Evolutionary conservation across 2,888 invertebrate genomes (phyloP), one percentile per base, ranked within the genome.

Genomic region (Crossocerus cetratus): DNA sequence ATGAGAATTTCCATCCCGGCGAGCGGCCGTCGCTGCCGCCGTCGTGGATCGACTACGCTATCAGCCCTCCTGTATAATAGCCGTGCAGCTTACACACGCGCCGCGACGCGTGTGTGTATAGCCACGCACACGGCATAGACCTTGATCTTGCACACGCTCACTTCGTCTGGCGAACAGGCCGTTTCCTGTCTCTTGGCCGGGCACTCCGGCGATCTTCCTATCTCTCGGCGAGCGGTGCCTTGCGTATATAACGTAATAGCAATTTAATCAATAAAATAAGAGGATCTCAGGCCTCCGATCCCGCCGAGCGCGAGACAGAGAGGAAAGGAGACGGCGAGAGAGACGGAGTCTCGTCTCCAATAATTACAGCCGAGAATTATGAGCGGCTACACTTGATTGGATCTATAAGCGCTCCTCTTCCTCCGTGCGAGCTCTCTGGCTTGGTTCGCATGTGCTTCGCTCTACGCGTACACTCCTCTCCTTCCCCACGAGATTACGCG

Each of bases 191-290:
- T 49, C 16, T 16, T 49, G 14, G n/a, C 1, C 32, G 8, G 32
- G 32, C 32, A 32, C 32, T 13, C 22, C 5, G n/a, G 18, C 11
- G n/a, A n/a, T 23, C 20, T 23, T 55, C 16, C 20, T 32, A 22
- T 11, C 23, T 60, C 32, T 16, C 67, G 32, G 63, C 45, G 67
- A 59, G 69, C 72, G 62, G 59, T 74, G 72, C 73, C 76, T 80
- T 60, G 77, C 74, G 83, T 72, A 72, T 84, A 83, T 86, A 87
- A 87, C 82, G 86, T 86, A 88, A 87, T 85, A 85, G 87, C 85
- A 86, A 86, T 88, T 88, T 88, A 87, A 88, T 88, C 86, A 88
- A 88, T 86, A 87, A 88, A 88, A 88, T 85, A 88, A 88, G 86
- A 88, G 82, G 79, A 87, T 83, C 80, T 81, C 75, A 77, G 79